Evolutionary conservation across 1,140 invertebrate genomes (phyloP), one percentile per base, ranked within the genome.

Genomic region (Drosophila orosa): DNA sequence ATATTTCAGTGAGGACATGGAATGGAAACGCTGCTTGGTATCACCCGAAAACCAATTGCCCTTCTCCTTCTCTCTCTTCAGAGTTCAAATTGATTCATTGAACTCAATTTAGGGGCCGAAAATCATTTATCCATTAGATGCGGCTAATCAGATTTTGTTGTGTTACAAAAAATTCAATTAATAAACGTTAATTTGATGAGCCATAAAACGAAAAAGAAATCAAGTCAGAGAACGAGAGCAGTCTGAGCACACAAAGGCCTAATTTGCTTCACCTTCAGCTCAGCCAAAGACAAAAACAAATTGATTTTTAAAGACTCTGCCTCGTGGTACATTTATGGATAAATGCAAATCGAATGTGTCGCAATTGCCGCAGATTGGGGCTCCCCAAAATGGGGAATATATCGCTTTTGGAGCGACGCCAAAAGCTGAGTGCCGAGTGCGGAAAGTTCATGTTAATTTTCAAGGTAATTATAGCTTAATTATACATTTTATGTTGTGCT

Each of bases 381-480:
- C 17, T 47, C 7, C 24, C 58, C 58, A 15, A 48, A 57, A 42
- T 63, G 71, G 72, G 25, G 22, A 24, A 45, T 39, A 31, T 27
- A 31, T 22, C 40, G 13, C 24, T 73, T 80, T 80, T 80, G 77
- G 67, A 35, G 50, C 40, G 78, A 74, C 81, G 77, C 81, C 73
- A 65, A 85, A 45, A 59, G 68, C 19, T 33, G 59, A 60, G 39
- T 60, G 74, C 22, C 31, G 59, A 57, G 39, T 61, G 74, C 82
- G 58, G 58, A 82, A 82, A 87, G 50, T 42, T 35, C 55, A 86
- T 86, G 83, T 73, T 83, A 89, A 86, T 86, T 79, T 54, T 72
- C 61, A 83, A 86, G 78, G 74, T 79, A 86, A 87, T 86, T 85
- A 87, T 68, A 63, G 52, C 61, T 68, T 87, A 75, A 86, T 78